phyloP scores from a whole-genome alignment of 2,113 vertebrate species.

The Dromas ardeola region DNA sequence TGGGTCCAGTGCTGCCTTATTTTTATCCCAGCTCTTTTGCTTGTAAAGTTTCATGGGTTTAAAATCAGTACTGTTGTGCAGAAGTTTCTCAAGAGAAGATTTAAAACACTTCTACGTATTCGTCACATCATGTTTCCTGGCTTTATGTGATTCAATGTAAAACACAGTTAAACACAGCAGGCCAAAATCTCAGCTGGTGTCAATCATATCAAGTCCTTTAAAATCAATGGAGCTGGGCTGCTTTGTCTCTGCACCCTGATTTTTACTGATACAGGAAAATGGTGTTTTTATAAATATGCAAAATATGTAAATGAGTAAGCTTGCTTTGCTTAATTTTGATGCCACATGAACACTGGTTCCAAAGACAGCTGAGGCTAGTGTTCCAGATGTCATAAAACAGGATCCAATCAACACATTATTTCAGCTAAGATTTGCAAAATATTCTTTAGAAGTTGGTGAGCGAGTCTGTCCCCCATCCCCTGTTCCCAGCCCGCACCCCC shows the following conservation, averaged over 20 bases:
- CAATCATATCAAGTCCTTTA: background rate
- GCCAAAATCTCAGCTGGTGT: background rate
- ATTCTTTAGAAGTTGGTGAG: background rate
- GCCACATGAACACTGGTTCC: background rate
- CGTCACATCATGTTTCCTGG: background rate
- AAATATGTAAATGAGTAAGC: conserved; percentile 7
- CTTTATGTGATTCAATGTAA: background rate
- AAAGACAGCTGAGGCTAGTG: conserved; percentile 4
- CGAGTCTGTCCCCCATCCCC: background rate
- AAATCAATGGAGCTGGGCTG: background rate
- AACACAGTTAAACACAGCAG: background rate
- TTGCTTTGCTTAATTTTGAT: conserved; percentile 20
- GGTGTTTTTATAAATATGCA: background rate
- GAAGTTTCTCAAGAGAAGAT: background rate
- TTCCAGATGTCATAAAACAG: background rate
- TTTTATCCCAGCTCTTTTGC: background rate
- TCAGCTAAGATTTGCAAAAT: background rate
- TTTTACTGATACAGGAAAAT: background rate
- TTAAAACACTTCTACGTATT: background rate
- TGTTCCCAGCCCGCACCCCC: no score
- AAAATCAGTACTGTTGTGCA: background rate
- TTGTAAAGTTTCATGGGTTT: background rate
- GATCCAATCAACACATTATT: background rate
- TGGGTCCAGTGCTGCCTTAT: background rate
- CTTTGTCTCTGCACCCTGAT: background rate